Evolutionary conservation across 2,888 invertebrate species (phyloP).

Genomic region (Argyra leucocephala): DNA sequence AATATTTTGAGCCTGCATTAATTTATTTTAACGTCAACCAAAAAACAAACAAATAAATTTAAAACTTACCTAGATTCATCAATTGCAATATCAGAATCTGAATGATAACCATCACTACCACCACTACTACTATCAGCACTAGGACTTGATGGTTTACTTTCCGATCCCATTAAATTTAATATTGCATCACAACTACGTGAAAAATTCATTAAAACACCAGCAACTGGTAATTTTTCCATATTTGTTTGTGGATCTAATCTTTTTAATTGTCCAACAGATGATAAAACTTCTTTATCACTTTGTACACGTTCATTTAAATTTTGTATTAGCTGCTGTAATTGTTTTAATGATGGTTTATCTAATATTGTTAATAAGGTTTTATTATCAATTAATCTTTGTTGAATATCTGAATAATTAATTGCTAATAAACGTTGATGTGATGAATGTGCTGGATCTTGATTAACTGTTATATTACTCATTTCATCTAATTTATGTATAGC

Average conservation of each 20-base stretch:
- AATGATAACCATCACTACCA: slow-evolving; percentile 74
- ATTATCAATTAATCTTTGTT: slow-evolving; percentile 82
- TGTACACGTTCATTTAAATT: slow-evolving; percentile 71
- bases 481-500: slow-evolving; percentile 80
- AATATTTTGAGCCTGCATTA: no score
- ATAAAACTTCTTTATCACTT: slow-evolving; percentile 80
- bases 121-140: slow-evolving; percentile 46
- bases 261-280: slow-evolving; percentile 59
- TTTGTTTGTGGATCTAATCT: slow-evolving; percentile 54
- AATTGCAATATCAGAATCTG: slow-evolving; percentile 56
- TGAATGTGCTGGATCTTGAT: slow-evolving; percentile 69
- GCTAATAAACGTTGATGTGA: slow-evolving; percentile 84
- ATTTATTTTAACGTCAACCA: no score
- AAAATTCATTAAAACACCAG: slow-evolving; percentile 63
- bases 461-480: slow-evolving; percentile 50
- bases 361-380: slow-evolving; percentile 77
- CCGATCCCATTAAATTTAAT: slow-evolving; percentile 60
- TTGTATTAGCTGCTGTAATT: slow-evolving; percentile 58
- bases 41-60: not conserved
- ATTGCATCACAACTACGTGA: slow-evolving; percentile 66
- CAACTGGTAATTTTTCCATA: slow-evolving; percentile 57
- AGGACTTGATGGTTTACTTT: slow-evolving; percentile 43
- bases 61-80: slow-evolving; percentile 39
- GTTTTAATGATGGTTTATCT: slow-evolving; percentile 70
- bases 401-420: slow-evolving; percentile 74